These are phyloP conservation scores for Drosophila repleta DNA, from an alignment of 1,140 invertebrate species.

Conservation along the genomic window DNA sequence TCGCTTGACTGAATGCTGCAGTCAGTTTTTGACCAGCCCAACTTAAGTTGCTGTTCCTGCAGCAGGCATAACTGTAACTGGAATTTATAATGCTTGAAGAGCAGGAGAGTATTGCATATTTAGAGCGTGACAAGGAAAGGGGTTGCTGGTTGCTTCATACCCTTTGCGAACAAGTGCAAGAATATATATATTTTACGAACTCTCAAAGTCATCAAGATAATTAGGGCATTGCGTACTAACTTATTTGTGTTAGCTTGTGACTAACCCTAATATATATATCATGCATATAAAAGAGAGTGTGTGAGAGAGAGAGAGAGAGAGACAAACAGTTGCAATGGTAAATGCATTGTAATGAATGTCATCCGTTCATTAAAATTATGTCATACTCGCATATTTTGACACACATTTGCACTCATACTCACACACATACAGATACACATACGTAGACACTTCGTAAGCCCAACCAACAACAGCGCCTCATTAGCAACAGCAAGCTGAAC, in stretches of 20 bases:
- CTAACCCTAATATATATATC: conserved; percentile 23
- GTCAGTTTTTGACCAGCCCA: conserved; percentile 1
- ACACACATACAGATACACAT: conserved; percentile 1
- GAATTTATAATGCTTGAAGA: not conserved
- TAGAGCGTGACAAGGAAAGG: not conserved
- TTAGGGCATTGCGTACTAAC: not conserved
- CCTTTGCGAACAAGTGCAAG: not conserved
- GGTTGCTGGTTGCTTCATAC: not conserved
- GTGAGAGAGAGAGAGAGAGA: not conserved
- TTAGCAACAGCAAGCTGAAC: conserved; percentile 53
- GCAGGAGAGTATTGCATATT: not conserved
- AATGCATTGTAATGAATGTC: conserved; percentile 79
- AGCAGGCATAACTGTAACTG: conserved; percentile 44
- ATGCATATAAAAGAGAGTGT: not conserved
- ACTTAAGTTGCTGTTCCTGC: not conserved
- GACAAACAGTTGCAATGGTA: conserved; percentile 51
- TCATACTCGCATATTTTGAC: conserved; percentile 51
- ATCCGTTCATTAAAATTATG: conserved; percentile 81
- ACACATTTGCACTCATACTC: conserved; percentile 19
- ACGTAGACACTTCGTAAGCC: conserved; percentile 13
- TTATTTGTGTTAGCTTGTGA: conserved; percentile 1
- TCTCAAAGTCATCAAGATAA: not conserved
- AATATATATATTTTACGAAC: not conserved
- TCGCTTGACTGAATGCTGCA: conserved; percentile 21
- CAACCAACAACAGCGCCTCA: conserved; percentile 65